Percentiles rank a stretch among this genome's conserved stretches.
phyloP scores from a whole-genome alignment of 1,140 invertebrate species.

The Zaprionus davidi region DNA sequence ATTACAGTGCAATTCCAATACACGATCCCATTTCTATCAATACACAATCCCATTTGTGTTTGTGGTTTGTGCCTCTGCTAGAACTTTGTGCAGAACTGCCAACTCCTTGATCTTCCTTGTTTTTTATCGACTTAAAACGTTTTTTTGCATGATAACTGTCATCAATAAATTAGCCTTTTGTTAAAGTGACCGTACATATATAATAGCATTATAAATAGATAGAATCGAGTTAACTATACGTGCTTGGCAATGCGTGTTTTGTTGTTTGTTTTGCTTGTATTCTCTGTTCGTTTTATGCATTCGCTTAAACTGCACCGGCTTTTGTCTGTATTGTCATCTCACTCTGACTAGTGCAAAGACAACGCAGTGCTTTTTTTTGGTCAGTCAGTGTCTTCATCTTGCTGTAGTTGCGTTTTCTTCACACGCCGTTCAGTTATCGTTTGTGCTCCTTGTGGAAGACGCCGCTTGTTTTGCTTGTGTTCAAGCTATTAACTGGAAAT shows the following conservation, averaged over 20 bases:
- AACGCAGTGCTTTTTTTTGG: not conserved
- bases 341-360: not conserved
- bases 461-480: not conserved
- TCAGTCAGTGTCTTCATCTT: not conserved
- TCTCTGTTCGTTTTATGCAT: not conserved
- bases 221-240: not conserved
- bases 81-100: not conserved
- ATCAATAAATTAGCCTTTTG: too few relatives aligned
- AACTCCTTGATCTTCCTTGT: too few relatives aligned
- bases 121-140: too few relatives aligned
- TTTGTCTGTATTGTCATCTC: conserved; percentile 3
- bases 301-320: not conserved
- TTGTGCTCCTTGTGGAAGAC: not conserved
- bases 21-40: too few relatives aligned
- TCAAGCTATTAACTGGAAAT: not conserved
- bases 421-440: not conserved
- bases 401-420: not conserved
- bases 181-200: too few relatives aligned
- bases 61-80: not conserved
- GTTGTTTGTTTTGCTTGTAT: not conserved
- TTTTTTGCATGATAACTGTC: too few relatives aligned
- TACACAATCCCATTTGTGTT: not conserved
- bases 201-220: too few relatives aligned
- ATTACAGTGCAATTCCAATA: too few relatives aligned
- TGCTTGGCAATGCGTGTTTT: not conserved